Percentiles rank a stretch among this genome's conserved stretches.
Conservation (phyloP, 1,140 invertebrate genomes). For the Drosophila ohnishii region DNA sequence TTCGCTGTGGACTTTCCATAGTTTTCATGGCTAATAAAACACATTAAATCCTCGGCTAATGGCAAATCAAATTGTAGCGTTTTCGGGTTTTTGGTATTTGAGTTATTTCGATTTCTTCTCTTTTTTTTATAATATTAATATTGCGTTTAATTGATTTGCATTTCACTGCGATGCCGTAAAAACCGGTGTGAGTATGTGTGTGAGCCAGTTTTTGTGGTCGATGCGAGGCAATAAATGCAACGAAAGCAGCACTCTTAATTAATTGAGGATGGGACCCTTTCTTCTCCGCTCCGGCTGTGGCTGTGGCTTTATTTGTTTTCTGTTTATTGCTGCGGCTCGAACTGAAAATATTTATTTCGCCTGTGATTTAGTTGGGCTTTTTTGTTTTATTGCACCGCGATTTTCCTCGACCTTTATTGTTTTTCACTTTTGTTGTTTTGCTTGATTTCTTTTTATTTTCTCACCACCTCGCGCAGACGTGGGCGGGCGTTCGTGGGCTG, state of each 20-base stretch:
- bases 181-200: constrained; percentile 47
- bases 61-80: constrained; percentile 47
- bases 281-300: neutral
- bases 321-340: constrained; percentile 36
- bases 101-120: constrained; percentile 1
- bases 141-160: constrained; percentile 67
- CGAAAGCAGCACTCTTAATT: constrained; percentile 55
- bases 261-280: constrained; percentile 52
- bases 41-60: constrained; percentile 50
- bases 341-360: constrained; percentile 43
- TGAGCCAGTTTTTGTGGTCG: constrained; percentile 33
- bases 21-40: constrained; percentile 71
- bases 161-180: constrained; percentile 46
- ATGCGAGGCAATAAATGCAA: constrained; percentile 52
- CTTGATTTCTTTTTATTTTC: constrained; percentile 49
- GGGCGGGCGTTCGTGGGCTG: constrained; percentile 55
- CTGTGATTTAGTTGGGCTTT: constrained; percentile 36
- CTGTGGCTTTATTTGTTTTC: constrained; percentile 38
- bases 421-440: constrained; percentile 63
- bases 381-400: constrained; percentile 60
- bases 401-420: constrained; percentile 48
- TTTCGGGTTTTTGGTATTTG: constrained; percentile 16
- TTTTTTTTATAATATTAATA: constrained; percentile 30
- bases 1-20: constrained; percentile 60
- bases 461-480: constrained; percentile 28